Conservation (phyloP, 2,888 invertebrate species). For the Antheraea yamamai region DNA sequence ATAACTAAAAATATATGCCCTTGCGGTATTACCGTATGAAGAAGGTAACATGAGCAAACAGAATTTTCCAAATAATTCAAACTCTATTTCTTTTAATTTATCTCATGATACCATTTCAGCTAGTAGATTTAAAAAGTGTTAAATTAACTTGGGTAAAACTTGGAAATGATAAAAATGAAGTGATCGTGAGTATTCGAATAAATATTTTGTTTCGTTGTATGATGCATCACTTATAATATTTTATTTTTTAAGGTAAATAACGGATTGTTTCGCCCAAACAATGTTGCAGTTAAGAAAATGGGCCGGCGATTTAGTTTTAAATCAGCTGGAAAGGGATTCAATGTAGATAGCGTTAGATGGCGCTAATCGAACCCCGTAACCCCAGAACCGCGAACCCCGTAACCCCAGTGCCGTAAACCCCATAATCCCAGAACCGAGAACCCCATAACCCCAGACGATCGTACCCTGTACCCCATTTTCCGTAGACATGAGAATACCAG, state of each 20-base stretch:
- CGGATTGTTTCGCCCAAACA: not conserved
- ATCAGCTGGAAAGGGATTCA: constrained; percentile 71
- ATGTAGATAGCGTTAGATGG: constrained; percentile 46
- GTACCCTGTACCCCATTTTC: not conserved
- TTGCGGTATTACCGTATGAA: not conserved
- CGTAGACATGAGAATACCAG: not conserved
- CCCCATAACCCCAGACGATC: constrained; percentile 9
- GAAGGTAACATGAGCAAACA: not conserved
- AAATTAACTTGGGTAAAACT: no score
- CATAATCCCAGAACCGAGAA: constrained; percentile 26
- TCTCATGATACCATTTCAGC: no score
- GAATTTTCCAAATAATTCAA: no score
- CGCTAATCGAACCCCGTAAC: constrained; percentile 35
- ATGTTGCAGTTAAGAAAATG: constrained; percentile 38
- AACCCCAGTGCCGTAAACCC: not conserved
- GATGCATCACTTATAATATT: no score
- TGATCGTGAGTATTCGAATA: no score
- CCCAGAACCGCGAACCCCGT: constrained; percentile 25
- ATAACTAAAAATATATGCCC: no score
- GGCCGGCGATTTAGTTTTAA: constrained; percentile 49
- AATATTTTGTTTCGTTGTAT: no score
- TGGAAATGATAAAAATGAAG: no score
- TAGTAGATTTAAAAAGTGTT: no score
- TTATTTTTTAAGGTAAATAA: no score
- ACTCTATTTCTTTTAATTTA: no score